Evolutionary conservation across 2,888 invertebrate species (phyloP), one percentile per base, ranked within the genome.

Genomic region (Phorcus lineatus): DNA sequence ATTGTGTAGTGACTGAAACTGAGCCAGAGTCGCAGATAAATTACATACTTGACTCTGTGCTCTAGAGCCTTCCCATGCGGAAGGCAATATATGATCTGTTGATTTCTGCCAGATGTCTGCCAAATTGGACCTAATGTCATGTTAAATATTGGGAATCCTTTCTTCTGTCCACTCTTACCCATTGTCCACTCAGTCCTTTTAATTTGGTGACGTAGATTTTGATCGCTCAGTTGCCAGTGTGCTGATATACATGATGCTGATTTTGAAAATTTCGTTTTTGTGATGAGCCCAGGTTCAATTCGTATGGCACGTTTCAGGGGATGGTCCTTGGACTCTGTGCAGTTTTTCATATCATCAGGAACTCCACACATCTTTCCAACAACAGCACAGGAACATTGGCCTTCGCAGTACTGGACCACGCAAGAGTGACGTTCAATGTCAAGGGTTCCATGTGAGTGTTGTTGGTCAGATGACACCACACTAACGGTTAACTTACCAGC

Each of bases 121-220:
- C 87, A 88, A 1, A 81, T 78, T 28, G 74, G 24, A 55, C 86
- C 86, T n/a, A 17, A 52, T 54, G 24, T n/a, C 9, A 75, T 11
- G 57, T 84, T 79, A 55, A 84, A 85, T 11, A 88, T 74, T 9
- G 84, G 85, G 16, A 82, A 82, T 1, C 87, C 88, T 55, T 62
- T 24, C 1, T 74, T 24, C 22, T 67, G 40, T 31, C 75, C 79
- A 40, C 78, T 66, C 2, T 85, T 55, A 13, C 88, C 86, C 24
- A 85, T 83, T 57, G 82, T 85, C 83, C 85, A 87, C 76, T 88
- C 86, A 79, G 79, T 85, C 53, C 87, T 47, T 24, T 67, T 75
- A 16, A 86, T 66, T 16, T 76, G 57, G 28, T 19, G 54, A 17
- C 55, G 17, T 17, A 31, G 17, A 7, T 19, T 17, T 11, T 70